Percentiles rank a stretch among this genome's conserved stretches.
Conservation (phyloP, 2,888 invertebrate species). For the Galeopsomyia nigrocyanea region DNA sequence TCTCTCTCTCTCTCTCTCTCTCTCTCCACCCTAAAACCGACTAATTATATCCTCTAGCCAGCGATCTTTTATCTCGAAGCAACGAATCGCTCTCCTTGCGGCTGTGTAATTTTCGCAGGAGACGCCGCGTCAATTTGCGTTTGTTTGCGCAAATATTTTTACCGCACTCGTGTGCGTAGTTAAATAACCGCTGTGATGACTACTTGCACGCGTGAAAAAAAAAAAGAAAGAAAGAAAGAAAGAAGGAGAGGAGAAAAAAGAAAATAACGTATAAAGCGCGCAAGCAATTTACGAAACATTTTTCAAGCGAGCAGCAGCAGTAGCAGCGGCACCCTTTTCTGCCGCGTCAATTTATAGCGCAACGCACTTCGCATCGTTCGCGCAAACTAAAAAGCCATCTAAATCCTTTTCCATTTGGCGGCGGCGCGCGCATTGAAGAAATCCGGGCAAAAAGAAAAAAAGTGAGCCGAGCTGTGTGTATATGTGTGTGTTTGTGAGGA, state of each 20-base stretch:
- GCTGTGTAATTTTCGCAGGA: no score
- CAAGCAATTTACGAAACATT: not conserved
- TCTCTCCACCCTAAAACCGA: conserved; percentile 22
- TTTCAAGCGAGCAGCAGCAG: no score
- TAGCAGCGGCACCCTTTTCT: no score
- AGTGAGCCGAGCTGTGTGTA: not conserved
- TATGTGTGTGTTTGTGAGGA: no score
- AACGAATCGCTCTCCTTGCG: not conserved
- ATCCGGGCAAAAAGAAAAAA: not conserved
- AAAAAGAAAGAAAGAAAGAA: no score
- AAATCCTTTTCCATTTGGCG: not conserved
- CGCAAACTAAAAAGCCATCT: not conserved
- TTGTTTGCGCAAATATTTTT: conserved; percentile 5
- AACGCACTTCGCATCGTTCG: not conserved
- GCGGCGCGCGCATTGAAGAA: no score
- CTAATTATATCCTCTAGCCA: conserved; percentile 35
- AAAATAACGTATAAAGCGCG: no score
- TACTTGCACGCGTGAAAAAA: no score
- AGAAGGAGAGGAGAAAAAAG: no score
- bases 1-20: no score
- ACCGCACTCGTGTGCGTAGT: not conserved
- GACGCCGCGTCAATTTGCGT: not conserved
- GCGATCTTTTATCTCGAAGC: conserved; percentile 38
- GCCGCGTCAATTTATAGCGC: not conserved
- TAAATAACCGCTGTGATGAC: no score